These are phyloP conservation scores for Chydorus sphaericus DNA, from an alignment of 2,888 invertebrate genomes.

Conservation along the genomic window DNA sequence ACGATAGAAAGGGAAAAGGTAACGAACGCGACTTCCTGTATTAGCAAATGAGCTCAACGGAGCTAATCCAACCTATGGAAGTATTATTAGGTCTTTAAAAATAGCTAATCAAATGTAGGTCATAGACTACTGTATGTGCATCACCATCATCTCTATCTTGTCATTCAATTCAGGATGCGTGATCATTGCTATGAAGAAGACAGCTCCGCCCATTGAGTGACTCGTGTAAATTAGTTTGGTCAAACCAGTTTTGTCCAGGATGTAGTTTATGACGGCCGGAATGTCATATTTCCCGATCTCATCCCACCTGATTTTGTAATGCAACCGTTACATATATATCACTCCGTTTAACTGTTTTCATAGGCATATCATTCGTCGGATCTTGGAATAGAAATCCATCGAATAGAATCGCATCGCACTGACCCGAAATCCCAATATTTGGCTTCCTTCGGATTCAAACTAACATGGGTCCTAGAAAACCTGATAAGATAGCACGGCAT, in stretches of 20 bases:
- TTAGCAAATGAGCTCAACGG: background rate
- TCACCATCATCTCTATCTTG: conserved; percentile 21
- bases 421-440: conserved; percentile 48
- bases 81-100: background rate
- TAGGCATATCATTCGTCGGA: too few species aligned
- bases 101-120: background rate
- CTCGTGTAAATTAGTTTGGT: conserved; percentile 37
- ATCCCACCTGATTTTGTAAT: conserved; percentile 22
- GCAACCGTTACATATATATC: background rate
- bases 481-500: too few species aligned
- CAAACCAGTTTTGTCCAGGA: conserved; percentile 37
- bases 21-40: too few species aligned
- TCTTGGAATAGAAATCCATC: too few species aligned
- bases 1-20: too few species aligned
- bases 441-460: conserved; percentile 26
- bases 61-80: background rate
- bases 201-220: conserved; percentile 40
- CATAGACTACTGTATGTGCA: too few species aligned
- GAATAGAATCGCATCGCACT: too few species aligned
- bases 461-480: conserved; percentile 43
- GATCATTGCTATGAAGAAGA: conserved; percentile 27
- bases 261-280: conserved; percentile 39
- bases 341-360: background rate
- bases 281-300: conserved; percentile 40
- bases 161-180: conserved; percentile 21